A percentile compares a stretch with the other conserved stretches of the same genome.
phyloP scores from a whole-genome alignment of 2,797 vertebrate species.

The Babyrousa celebensis region DNA sequence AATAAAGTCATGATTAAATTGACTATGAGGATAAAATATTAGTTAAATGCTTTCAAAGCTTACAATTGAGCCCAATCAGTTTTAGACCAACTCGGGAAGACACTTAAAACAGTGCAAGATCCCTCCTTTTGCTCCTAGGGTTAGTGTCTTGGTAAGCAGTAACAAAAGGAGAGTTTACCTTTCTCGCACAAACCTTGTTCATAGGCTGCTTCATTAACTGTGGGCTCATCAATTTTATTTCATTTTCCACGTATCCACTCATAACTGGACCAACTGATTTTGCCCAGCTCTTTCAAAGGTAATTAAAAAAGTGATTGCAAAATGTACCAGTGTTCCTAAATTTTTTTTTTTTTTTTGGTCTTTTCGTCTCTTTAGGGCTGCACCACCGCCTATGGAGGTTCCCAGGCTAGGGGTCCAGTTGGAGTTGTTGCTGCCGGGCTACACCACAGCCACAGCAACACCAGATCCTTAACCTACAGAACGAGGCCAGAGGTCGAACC shows the following conservation, averaged over 20 bases:
- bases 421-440: no score
- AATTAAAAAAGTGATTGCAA: background rate
- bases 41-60: slow-evolving; percentile 17
- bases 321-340: background rate
- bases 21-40: background rate
- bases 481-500: no score
- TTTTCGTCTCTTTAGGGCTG: no score
- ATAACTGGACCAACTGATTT: background rate
- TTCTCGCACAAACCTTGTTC: background rate
- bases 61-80: background rate
- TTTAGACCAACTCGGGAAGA: background rate
- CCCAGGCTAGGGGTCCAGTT: no score
- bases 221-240: background rate
- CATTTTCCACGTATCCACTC: background rate
- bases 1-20: slow-evolving; percentile 53
- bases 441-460: no score
- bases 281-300: slow-evolving; percentile 40
- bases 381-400: no score
- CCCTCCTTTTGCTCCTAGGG: background rate
- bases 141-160: background rate
- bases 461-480: no score
- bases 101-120: background rate
- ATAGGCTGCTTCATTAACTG: background rate
- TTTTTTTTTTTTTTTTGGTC: background rate
- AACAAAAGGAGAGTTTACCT: background rate